These are phyloP conservation scores for Esox niger DNA, from an alignment of 2,113 vertebrate species.

Conservation along the genomic window DNA sequence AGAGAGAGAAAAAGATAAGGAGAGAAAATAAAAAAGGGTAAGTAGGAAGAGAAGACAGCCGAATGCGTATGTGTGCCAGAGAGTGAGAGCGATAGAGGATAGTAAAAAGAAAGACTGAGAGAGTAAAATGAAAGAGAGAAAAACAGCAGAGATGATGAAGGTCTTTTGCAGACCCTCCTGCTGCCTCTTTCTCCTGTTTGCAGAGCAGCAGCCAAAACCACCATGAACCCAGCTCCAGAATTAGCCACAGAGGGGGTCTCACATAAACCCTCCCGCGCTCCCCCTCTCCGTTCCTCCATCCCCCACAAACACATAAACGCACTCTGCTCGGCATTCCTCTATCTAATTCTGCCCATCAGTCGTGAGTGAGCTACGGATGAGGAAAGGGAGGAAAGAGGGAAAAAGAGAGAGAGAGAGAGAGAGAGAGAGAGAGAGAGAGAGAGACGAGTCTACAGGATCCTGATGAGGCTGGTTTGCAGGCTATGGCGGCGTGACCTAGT, in stretches of 20 bases:
- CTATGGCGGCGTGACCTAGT: constrained; percentile 52
- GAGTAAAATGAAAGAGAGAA: not conserved
- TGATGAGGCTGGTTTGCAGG: constrained; percentile 46
- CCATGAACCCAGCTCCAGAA: constrained; percentile 1
- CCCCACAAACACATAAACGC: not conserved
- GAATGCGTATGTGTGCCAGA: not conserved
- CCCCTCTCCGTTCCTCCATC: not conserved
- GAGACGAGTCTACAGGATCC: not conserved
- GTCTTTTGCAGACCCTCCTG: not conserved
- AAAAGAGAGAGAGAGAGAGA: not conserved
- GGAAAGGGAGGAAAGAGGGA: not conserved
- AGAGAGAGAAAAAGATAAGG: not conserved
- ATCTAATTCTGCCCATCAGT: constrained; percentile 3
- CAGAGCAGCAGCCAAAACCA: not conserved
- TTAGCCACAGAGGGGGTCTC: constrained; percentile 8
- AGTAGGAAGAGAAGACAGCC: not conserved
- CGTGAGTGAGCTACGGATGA: not conserved
- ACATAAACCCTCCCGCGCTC: not conserved
- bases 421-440: constrained; percentile 3
- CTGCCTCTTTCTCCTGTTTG: constrained; percentile 1
- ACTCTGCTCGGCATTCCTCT: constrained; percentile 2
- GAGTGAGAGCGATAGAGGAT: not conserved
- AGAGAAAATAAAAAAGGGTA: not conserved
- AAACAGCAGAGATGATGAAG: not conserved
- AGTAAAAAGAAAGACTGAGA: not conserved